Evolutionary conservation across 2,797 vertebrate genomes (phyloP), one percentile per base, ranked within the genome.

Genomic region (Mus spretus): DNA sequence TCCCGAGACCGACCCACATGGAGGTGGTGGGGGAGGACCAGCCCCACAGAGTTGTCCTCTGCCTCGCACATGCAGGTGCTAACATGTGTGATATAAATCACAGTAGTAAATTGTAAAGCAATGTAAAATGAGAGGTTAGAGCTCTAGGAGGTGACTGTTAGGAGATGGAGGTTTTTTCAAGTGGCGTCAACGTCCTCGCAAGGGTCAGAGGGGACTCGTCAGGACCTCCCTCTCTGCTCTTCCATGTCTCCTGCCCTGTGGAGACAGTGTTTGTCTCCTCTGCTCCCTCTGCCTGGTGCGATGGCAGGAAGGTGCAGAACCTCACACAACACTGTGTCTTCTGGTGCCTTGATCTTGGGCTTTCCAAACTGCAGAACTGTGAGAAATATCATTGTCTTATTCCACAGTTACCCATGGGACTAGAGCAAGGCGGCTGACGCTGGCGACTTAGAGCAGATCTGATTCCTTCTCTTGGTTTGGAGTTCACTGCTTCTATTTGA

Each of bases 401-500:
- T 67, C 20, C 44, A 31, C 31, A 67, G 20, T 22, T 31, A 34
- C 59, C 59, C 5, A 9, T 10, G 28, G 50, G 26, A 40, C 12
- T 15, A n/a, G 40, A 72, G 80, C 19, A 31, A 28, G 37, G 61
- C 8, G 6, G 26, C 53, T 4, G 24, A 34, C 17, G 59, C 82
- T 15, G 40, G 31, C 44, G 63, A 12, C 61, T 53, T 57, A 44
- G 44, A 72, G 44, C 20, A 0, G 9, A 78, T 67, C 55, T 63
- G 61, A 24, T 19, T 57, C 72, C 57, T 72, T 94, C 75, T 87
- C 0, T 77, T 26, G 4, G 57, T 87, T 95, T 67, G 63, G 63
- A 67, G 63, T n/a, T 95, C 91, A 59, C 74, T 37, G 59, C 53
- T 20, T 90, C 90, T 78, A 9, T 70, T 63, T 83, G 86, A 94